Evolutionary conservation across 2,888 invertebrate species (phyloP), one percentile per base, ranked within the genome.

Genomic region (Ephialtes manifestator): DNA sequence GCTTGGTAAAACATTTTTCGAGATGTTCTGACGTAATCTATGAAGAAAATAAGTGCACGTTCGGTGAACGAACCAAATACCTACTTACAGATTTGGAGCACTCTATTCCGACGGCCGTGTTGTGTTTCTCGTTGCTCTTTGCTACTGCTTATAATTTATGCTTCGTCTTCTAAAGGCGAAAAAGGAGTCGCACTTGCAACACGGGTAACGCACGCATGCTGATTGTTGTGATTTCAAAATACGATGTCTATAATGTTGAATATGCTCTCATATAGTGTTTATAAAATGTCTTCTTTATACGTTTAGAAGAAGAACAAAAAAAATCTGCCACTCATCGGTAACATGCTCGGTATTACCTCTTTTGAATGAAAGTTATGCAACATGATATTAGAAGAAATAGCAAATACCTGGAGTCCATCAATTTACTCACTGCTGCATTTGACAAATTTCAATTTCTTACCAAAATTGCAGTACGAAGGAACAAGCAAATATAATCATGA

Each of bases 391-490:
- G 87, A 88, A 75, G 88, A 87, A 63, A 43, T 85, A 35, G 60
- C 86, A 24, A 87, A 60, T 11, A 80, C 35, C 72, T 90, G 88
- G 89, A 80, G 76, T 13, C 48, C 84, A 3, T 85, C 84, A 8
- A n/a, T 90, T 18, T 76, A 85, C 39, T 87, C 89, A n/a, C 71
- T 90, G 43, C 55, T 88, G 11, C 88, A 90, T 60, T 82, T 86
- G 31, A 81, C 87, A 0, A 86, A 88, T 58, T 83, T 89, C 46
- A 77, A 80, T n/a, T 86, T 84, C 5, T 70, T 87, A 1, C 76
- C 86, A 2, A 89, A 86, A 72, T 74, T 87, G 35, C 86, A 86
- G 81, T 87, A 87, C 39, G 84, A 86, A 11, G 83, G 74, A 67
- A 51, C 58, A 1, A 82, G 79, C n/a, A 67, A 67, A 43, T 18